Conservation (phyloP, 2,888 invertebrate species). For the Opisthograptis luteolata region DNA sequence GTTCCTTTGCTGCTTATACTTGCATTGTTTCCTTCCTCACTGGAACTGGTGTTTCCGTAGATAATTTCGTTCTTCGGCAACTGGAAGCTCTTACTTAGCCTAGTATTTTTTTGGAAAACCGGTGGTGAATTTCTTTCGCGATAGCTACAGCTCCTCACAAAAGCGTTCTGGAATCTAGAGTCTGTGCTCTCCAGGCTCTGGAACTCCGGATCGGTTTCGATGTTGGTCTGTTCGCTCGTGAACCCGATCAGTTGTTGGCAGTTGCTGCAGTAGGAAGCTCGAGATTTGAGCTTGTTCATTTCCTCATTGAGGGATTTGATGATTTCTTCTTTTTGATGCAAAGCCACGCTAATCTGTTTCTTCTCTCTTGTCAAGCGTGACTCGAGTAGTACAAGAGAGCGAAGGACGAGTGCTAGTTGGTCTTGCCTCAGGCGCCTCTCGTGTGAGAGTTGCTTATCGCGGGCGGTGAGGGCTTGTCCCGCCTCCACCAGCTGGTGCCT, state of each 20-base stretch:
- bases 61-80: conserved; percentile 75
- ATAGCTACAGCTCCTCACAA: conserved; percentile 79
- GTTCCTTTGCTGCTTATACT: conserved; percentile 76
- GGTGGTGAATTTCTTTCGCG: conserved; percentile 79
- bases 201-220: conserved; percentile 81
- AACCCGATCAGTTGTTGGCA: conserved; percentile 80
- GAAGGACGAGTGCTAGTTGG: conserved; percentile 88
- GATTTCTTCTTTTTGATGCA: conserved; percentile 89
- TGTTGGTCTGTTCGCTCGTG: conserved; percentile 81
- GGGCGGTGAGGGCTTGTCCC: conserved; percentile 83
- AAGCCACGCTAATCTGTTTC: conserved; percentile 87
- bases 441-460: conserved; percentile 84
- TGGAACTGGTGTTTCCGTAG: conserved; percentile 79
- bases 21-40: conserved; percentile 77
- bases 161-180: conserved; percentile 76
- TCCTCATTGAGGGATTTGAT: conserved; percentile 88
- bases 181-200: conserved; percentile 81
- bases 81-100: conserved; percentile 81
- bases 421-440: conserved; percentile 87
- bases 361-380: conserved; percentile 89
- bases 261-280: conserved; percentile 78
- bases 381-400: conserved; percentile 89
- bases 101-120: conserved; percentile 81
- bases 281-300: conserved; percentile 86
- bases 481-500: conserved; percentile 88